Percentiles rank a stretch among this genome's conserved stretches.
Evolutionary conservation across 1,140 invertebrate species (phyloP).

Genomic region (Dreissena polymorpha): DNA sequence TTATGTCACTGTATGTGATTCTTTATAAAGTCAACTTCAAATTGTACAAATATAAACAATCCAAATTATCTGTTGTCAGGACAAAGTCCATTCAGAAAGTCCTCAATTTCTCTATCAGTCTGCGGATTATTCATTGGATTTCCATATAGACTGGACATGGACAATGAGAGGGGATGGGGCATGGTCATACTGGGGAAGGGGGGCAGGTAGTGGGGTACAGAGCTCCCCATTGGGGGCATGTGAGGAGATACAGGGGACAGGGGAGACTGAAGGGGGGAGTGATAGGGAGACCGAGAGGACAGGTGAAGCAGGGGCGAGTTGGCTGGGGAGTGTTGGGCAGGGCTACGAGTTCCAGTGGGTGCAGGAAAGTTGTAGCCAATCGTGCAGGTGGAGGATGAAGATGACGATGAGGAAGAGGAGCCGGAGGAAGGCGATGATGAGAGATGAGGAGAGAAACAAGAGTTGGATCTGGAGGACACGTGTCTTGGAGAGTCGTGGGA

Average conservation of each 20-base stretch:
- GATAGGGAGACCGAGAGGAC: slow-evolving; percentile 40
- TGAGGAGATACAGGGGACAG: slow-evolving; percentile 37
- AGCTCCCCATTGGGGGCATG: slow-evolving; percentile 27
- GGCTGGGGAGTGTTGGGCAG: slow-evolving; percentile 53
- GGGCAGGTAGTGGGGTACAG: slow-evolving; percentile 38
- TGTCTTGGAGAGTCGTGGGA: slow-evolving; percentile 42
- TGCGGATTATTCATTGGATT: slow-evolving; percentile 58
- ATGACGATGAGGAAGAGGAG: slow-evolving; percentile 61
- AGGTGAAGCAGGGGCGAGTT: slow-evolving; percentile 40
- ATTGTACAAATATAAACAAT: too few species aligned
- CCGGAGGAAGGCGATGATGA: slow-evolving; percentile 59
- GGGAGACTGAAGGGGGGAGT: slow-evolving; percentile 53
- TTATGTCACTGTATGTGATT: too few species aligned
- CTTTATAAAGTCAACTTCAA: too few species aligned
- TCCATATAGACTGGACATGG: slow-evolving; percentile 10
- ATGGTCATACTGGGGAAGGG: slow-evolving; percentile 44
- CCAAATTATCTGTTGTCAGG: slow-evolving; percentile 52
- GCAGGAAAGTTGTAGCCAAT: slow-evolving; percentile 56
- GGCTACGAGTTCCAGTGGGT: slow-evolving; percentile 50
- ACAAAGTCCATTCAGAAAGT: slow-evolving; percentile 72
- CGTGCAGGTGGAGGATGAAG: slow-evolving; percentile 53
- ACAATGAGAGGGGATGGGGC: slow-evolving; percentile 35
- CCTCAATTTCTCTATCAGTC: slow-evolving; percentile 72
- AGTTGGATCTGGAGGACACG: slow-evolving; percentile 32
- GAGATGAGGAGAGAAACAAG: slow-evolving; percentile 62